These are phyloP conservation scores for Eutrigla gurnardus DNA, from an alignment of 2,797 vertebrate species.

Conservation along the genomic window DNA sequence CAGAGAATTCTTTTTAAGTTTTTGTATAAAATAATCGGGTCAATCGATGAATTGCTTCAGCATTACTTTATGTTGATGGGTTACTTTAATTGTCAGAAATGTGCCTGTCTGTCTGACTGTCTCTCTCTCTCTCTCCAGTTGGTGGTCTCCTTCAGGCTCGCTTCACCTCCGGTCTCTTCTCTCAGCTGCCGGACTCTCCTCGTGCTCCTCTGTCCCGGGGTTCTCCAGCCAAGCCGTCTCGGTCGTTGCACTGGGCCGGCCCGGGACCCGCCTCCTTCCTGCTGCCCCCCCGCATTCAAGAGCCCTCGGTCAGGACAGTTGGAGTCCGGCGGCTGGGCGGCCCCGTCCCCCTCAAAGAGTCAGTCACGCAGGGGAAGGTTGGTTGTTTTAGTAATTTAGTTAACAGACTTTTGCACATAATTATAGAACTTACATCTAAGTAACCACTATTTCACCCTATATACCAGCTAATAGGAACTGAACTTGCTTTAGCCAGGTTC, in stretches of 20 bases:
- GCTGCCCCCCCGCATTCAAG: slow-evolving; percentile 77
- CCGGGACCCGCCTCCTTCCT: slow-evolving; percentile 77
- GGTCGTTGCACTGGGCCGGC: slow-evolving; percentile 68
- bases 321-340: slow-evolving; percentile 84
- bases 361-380: slow-evolving; percentile 84
- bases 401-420: no score
- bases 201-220: slow-evolving; percentile 28
- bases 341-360: slow-evolving; percentile 84
- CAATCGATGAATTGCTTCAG: no score
- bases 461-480: no score
- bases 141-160: slow-evolving; percentile 89
- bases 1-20: no score
- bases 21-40: no score
- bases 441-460: no score
- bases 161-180: slow-evolving; percentile 78
- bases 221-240: slow-evolving; percentile 28
- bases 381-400: background rate
- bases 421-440: no score
- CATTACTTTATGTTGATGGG: no score
- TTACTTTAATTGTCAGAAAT: no score
- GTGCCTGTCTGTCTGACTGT: no score
- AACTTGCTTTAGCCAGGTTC: no score
- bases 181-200: slow-evolving; percentile 71
- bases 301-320: slow-evolving; percentile 85
- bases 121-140: slow-evolving; percentile 63